Conservation (phyloP, 2,797 vertebrate genomes). For the Epinephelus coioides region DNA sequence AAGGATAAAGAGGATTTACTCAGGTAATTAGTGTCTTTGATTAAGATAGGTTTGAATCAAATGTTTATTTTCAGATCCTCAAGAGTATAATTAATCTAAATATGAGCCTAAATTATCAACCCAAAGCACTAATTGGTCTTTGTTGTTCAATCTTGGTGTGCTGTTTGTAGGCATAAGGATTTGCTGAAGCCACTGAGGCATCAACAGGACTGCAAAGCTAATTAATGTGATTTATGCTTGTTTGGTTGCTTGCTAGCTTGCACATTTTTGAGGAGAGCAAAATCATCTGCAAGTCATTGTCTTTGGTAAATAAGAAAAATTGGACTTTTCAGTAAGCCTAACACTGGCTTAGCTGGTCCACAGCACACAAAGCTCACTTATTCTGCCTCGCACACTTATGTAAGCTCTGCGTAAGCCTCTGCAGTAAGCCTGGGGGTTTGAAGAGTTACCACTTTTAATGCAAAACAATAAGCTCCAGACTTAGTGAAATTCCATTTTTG, state of each 20-base stretch:
- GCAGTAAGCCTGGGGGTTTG: conserved; percentile 54
- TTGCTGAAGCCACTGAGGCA: conserved; percentile 76
- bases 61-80: conserved; percentile 73
- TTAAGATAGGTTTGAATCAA: conserved; percentile 69
- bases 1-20: conserved; percentile 67
- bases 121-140: conserved; percentile 76
- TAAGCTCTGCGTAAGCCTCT: conserved; percentile 63
- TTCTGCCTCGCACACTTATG: conserved; percentile 65
- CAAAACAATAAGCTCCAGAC: conserved; percentile 62
- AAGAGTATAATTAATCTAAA: conserved; percentile 78
- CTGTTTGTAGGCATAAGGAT: conserved; percentile 74
- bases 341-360: conserved; percentile 70
- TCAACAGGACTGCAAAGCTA: conserved; percentile 80
- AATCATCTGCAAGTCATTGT: conserved; percentile 84
- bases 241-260: conserved; percentile 81
- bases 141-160: conserved; percentile 77
- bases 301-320: conserved; percentile 80
- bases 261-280: conserved; percentile 81
- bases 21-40: conserved; percentile 72
- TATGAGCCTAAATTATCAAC: conserved; percentile 73
- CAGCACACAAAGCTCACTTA: conserved; percentile 50
- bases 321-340: conserved; percentile 66
- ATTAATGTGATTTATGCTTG: conserved; percentile 84
- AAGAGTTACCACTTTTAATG: conserved; percentile 62
- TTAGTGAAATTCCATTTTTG: conserved; percentile 57